Conservation (phyloP, 2,888 invertebrate genomes). For the Cephus spinipes region DNA sequence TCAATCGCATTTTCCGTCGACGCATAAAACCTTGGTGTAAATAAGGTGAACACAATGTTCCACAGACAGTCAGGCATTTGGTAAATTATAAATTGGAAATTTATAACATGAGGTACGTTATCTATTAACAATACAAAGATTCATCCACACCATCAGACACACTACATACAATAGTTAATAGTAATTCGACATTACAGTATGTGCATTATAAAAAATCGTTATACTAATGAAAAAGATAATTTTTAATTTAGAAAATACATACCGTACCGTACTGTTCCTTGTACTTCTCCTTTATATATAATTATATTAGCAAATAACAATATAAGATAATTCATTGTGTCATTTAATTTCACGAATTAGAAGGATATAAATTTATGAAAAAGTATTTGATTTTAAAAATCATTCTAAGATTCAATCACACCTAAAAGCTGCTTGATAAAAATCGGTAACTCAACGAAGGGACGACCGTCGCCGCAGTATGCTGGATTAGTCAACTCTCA, state of each 20-base stretch:
- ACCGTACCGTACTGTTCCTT: conserved; percentile 7
- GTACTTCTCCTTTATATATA: conserved; percentile 9
- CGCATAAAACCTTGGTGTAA: background rate
- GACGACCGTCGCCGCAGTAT: background rate
- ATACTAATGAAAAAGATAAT: conserved; percentile 17
- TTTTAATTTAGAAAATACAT: conserved; percentile 21
- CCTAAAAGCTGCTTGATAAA: conserved; percentile 22
- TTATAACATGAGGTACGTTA: conserved; percentile 59
- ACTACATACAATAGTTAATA: conserved; percentile 34
- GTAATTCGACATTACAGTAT: conserved; percentile 16
- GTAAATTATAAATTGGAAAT: conserved; percentile 3
- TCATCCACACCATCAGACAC: conserved; percentile 47
- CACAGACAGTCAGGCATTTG: background rate
- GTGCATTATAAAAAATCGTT: conserved; percentile 23
- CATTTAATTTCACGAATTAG: conserved; percentile 16
- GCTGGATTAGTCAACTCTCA: background rate
- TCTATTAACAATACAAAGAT: conserved; percentile 55
- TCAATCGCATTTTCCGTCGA: background rate
- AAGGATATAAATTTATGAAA: conserved; percentile 21
- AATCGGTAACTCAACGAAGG: conserved; percentile 19
- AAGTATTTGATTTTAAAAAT: conserved; percentile 22
- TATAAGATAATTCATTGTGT: conserved; percentile 17
- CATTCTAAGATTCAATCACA: conserved; percentile 20
- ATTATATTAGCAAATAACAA: conserved; percentile 16
- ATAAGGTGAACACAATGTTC: background rate